Evolutionary conservation across 2,888 invertebrate genomes (phyloP), one percentile per base, ranked within the genome.

Genomic region (Tyria jacobaeae): DNA sequence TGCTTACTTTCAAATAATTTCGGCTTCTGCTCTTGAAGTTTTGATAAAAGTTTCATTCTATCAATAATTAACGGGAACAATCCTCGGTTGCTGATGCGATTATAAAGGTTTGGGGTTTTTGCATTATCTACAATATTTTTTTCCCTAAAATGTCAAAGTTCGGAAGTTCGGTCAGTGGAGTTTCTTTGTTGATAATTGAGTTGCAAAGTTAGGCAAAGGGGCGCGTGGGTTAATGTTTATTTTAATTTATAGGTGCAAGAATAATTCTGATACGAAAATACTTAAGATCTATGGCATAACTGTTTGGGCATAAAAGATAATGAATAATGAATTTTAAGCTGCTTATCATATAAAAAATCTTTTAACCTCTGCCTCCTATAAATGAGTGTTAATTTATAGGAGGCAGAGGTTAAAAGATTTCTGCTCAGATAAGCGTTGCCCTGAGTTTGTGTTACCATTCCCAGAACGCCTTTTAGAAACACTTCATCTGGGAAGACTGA

Each of bases 41-140:
- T 94, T 91, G 91, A 92, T 93, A 93, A 93, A 94, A 94, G 91
- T 94, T 94, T 92, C 89, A 92, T 92, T 92, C 92, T 92, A 94
- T 94, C 94, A 94, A 94, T 94, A 93, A 94, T 94, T 94, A 94
- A 94, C 90, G 90, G 85, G 89, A 86, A 89, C 91, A 90, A 90
- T 89, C 84, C 89, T 72, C 66, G 85, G 84, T 84, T 78, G 83
- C 85, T 91, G 93, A 93, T 93, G 92, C 91, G 92, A 93, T 94
- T 92, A 92, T 88, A 86, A 87, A 90, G 89, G 90, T 90, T 86
- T 86, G 75, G 85, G 83, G 86, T 88, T 87, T 85, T 84, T 86
- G 86, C 81, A 79, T 89, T 89, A 89, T 89, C 89, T 89, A 78
- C 76, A 57, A 61, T 60, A 41, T 76, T 81, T 82, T 84, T 86